Base-by-base conservation (phyloP, 2,888 invertebrate genomes). In the Tolmerus cingulatus region DNA sequence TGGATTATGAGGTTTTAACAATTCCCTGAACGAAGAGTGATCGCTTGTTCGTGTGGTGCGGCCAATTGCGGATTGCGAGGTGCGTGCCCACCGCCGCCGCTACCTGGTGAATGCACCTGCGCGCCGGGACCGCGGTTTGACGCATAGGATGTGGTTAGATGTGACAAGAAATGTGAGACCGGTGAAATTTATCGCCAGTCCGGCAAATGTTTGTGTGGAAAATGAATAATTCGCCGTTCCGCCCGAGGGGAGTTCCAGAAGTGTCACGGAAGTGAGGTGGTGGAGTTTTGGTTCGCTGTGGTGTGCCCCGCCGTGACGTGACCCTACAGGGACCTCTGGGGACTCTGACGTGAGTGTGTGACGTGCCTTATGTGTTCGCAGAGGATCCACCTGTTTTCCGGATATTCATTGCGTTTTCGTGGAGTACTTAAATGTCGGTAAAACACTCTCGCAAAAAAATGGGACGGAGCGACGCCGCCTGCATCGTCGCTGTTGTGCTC, bases 401-500 rank as follows among this genome's bases (percentile, higher is more conserved):
- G 43, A 74, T 84, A 55, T 76, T 84, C 79, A 74, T 77, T 81
- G 27, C 85, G 78, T 88, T 82, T 82, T 82, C 86, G 87, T 88
- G 88, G 88, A 88, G 88, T 88, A 88, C 88, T 88, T 88, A 88
- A 86, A 88, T 88, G 88, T 88, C 86, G 74, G 86, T 82, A 86
- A 88, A 84, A 51, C 86, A 86, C 55, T 86, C 27, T 66, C 86
- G 86, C 34, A 79, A 78, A 78, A 88, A 86, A 88, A 88, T 88
- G 88, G 87, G 78, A 77, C 86, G 78, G 84, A 84, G 87, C 87
- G 87, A 87, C 82, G 46, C 27, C 51, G 34, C 2, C 57, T 57
- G n/a, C 23, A 87, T 86, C 23, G 85, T 88, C 79, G 87, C 77
- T 87, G 82, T 86, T 77, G 74, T 84, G 34, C 78, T 88, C 55